Percentiles rank a stretch among this genome's conserved stretches.
Evolutionary conservation across 64 coral and sea anemone genomes (phyloP).

Genomic region (Anthopleura sola): DNA sequence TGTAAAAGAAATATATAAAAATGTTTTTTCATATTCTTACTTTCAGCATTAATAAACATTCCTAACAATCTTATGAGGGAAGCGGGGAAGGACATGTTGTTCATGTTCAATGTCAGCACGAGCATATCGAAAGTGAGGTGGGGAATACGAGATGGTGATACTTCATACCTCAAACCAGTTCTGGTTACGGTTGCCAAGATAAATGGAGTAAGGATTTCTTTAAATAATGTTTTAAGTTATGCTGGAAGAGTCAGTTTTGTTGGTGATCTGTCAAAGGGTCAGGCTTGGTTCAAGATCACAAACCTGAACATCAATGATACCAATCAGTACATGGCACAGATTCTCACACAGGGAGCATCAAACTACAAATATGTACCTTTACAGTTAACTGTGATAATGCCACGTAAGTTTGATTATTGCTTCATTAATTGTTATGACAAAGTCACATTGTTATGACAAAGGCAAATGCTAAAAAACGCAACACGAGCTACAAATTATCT

Average conservation of each 20-base stretch:
- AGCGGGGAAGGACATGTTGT: background rate
- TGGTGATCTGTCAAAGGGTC: background rate
- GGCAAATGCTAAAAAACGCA: no score
- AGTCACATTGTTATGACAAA: no score
- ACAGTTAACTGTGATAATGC: background rate
- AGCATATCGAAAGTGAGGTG: background rate
- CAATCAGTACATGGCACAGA: background rate
- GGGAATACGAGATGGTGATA: conserved; percentile 6
- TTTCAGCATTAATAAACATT: no score
- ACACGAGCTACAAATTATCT: no score
- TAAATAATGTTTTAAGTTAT: background rate
- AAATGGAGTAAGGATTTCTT: no score
- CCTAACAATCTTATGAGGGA: background rate
- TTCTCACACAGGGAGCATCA: background rate
- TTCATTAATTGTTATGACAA: no score
- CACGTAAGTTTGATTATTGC: background rate
- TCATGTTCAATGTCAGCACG: background rate
- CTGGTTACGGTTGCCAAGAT: background rate
- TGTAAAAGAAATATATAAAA: no score
- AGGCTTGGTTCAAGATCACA: conserved; percentile 2
- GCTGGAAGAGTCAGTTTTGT: conserved; percentile 7
- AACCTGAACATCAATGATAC: conserved; percentile 1
- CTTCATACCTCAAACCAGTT: background rate
- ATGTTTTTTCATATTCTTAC: no score
- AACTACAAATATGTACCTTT: background rate